Percentiles rank a stretch among this genome's conserved stretches.
These are phyloP conservation scores for Mus spicilegus DNA, from an alignment of 2,113 vertebrate genomes.

Conservation along the genomic window DNA sequence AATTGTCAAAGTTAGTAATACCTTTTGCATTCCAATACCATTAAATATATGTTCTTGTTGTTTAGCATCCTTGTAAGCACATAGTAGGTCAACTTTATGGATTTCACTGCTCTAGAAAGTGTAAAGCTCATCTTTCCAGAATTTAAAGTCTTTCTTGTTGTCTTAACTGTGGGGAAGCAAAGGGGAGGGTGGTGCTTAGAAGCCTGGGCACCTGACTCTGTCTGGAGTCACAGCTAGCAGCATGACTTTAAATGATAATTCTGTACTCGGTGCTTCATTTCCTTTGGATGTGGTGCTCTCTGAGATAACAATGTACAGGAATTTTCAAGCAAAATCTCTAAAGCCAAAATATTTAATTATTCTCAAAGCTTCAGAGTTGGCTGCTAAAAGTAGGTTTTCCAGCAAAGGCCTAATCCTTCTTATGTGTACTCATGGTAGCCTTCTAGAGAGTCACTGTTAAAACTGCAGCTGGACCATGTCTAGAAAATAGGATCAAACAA, in stretches of 20 bases:
- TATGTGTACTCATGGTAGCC: background rate
- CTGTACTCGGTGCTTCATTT: background rate
- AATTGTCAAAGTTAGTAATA: background rate
- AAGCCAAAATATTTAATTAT: constrained; percentile 2
- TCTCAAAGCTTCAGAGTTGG: constrained; percentile 26
- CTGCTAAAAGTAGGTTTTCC: constrained; percentile 22
- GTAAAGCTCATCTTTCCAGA: background rate
- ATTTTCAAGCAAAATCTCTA: constrained; percentile 21
- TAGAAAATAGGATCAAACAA: constrained; percentile 32
- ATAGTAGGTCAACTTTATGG: background rate
- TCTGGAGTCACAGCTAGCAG: background rate
- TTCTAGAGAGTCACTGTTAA: background rate
- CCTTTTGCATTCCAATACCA: background rate
- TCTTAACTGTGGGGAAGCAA: background rate
- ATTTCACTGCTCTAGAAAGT: constrained; percentile 1
- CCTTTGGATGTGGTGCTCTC: constrained; percentile 25
- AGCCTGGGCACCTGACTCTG: background rate
- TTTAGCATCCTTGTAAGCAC: background rate
- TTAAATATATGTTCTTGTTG: background rate
- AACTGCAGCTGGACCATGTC: background rate
- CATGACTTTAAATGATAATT: background rate
- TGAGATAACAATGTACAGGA: background rate
- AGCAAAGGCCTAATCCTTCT: background rate
- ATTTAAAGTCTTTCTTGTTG: background rate
- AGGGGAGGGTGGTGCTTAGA: background rate